Evolutionary conservation across 2,113 vertebrate genomes (phyloP).

Genomic region (Megaptera novaeangliae): DNA sequence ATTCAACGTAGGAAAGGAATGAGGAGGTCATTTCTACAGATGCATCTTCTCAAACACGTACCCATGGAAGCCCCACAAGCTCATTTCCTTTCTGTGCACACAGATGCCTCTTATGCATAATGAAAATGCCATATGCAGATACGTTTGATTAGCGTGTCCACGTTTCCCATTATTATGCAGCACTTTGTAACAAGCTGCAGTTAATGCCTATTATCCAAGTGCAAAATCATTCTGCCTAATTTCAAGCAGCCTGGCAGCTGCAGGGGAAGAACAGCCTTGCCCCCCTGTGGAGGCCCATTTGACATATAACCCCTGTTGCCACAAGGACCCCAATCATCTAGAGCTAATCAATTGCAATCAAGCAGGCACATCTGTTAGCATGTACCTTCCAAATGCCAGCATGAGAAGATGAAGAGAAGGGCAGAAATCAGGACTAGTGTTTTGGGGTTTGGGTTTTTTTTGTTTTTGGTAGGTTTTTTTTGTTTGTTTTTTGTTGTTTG

Average conservation of each 20-base stretch:
- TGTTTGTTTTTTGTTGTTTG: too few species aligned
- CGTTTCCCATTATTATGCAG: conserved; percentile 36
- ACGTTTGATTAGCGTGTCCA: conserved; percentile 29
- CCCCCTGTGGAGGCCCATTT: background rate
- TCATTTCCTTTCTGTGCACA: background rate
- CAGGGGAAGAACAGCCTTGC: background rate
- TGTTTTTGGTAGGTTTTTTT: background rate
- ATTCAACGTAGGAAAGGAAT: background rate
- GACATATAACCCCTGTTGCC: background rate
- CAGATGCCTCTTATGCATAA: background rate
- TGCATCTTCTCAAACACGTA: background rate
- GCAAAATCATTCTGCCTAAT: conserved; percentile 35
- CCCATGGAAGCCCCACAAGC: background rate
- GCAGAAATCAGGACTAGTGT: background rate
- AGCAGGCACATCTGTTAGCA: background rate
- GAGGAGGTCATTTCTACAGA: background rate
- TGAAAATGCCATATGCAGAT: conserved; percentile 31
- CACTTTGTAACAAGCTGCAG: conserved; percentile 42
- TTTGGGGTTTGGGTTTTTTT: background rate
- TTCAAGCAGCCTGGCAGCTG: conserved; percentile 24
- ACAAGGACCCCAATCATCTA: background rate
- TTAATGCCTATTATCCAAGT: conserved; percentile 31
- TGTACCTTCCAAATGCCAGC: background rate
- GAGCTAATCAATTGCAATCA: background rate
- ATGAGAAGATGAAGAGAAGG: background rate